Evolutionary conservation across 2,113 vertebrate genomes (phyloP), one percentile per base, ranked within the genome.

Genomic region (Scartelaos histophorus): DNA sequence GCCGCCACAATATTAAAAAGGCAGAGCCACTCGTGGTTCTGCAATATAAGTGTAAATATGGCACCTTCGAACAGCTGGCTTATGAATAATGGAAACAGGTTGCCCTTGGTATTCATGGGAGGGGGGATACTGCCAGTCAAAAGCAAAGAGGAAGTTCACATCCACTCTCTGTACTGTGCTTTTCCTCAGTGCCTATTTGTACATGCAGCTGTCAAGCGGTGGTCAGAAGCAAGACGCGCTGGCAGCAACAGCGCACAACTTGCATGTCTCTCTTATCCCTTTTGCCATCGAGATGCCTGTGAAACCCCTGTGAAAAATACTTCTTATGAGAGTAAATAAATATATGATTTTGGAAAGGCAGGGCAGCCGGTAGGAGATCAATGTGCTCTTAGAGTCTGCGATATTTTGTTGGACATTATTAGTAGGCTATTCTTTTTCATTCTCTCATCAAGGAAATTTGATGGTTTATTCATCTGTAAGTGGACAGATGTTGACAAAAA

Each of bases 21-120:
- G 80, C 78, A 73, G 80, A 87, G 85, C 81, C 87, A 85, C 87
- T 90, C 54, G 78, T 87, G 90, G 73, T 80, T 88, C 80, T 89
- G 78, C 91, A 93, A 92, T 92, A 90, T 90, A 92, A 91, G 89
- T 91, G 90, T 92, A 90, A 93, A 92, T 93, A 87, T 82, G 78
- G 82, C 79, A 85, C 89, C 90, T 90, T 86, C 88, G 87, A 92
- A 89, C 87, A 92, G 89, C 88, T 89, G 90, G 86, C 67, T 82
- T 76, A 89, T 93, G 91, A 93, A 93, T 92, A 91, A 93, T 92
- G 91, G 77, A 93, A 64, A 64, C 70, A 58, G 75, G 66, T 73
- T 86, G 82, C 77, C 89, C 87, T 93, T 92, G 86, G 87, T 92
- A 92, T 93, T 92, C 91, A 91, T 84, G 78, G 85, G 85, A 88